Conservation (phyloP, 2,113 vertebrate genomes). For the Megalops atlanticus region DNA sequence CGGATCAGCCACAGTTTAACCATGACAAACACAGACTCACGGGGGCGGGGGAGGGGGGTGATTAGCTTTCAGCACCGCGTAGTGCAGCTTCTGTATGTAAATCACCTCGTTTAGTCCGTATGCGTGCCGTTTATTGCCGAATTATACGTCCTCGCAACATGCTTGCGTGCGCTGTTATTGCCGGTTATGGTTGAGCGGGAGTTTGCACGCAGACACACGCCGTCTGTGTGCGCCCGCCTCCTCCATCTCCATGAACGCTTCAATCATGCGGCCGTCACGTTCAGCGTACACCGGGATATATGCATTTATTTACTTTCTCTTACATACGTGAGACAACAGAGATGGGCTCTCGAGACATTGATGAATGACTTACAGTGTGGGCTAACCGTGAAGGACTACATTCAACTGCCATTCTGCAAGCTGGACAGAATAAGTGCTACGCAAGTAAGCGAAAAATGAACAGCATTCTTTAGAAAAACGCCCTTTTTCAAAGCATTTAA, state of each 20-base stretch:
- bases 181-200: background rate
- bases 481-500: background rate
- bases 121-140: background rate
- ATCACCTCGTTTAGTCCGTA: background rate
- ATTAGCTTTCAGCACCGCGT: background rate
- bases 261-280: background rate
- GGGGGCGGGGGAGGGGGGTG: background rate
- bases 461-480: too few relatives aligned
- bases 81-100: background rate
- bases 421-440: conserved; percentile 4
- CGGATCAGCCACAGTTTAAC: background rate
- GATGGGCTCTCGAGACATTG: background rate
- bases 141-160: background rate
- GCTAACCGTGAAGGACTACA: background rate
- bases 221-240: background rate
- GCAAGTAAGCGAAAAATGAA: background rate
- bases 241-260: background rate
- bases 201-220: background rate
- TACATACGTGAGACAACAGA: background rate
- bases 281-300: background rate
- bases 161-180: background rate
- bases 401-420: background rate
- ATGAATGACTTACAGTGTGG: background rate
- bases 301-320: background rate
- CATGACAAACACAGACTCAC: background rate